A percentile compares a stretch with the other conserved stretches of the same genome.
Evolutionary conservation across 2,888 invertebrate species (phyloP).

Genomic region (Tetragnatha montana): DNA sequence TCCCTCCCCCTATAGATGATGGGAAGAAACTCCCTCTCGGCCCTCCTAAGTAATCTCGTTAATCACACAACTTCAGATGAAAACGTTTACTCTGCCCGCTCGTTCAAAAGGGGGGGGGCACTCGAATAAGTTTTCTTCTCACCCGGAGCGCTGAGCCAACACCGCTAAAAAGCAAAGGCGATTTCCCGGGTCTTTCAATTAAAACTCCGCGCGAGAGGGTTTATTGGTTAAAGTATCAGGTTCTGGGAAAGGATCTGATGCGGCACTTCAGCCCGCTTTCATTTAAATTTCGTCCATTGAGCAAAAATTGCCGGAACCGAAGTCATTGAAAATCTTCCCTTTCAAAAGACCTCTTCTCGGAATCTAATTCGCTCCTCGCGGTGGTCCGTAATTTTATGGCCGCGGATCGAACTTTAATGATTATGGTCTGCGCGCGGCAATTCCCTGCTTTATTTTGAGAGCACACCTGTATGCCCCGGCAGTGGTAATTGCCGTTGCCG

Average conservation of each 20-base stretch:
- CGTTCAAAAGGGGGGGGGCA: too few species aligned
- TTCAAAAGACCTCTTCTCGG: conserved; percentile 4
- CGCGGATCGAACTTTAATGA: conserved; percentile 55
- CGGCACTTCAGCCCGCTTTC: background rate
- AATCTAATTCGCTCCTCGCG: conserved; percentile 28
- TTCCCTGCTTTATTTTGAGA: conserved; percentile 30
- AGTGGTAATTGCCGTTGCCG: conserved; percentile 36
- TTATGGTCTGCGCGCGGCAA: conserved; percentile 22
- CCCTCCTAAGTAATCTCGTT: too few species aligned
- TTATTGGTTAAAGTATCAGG: too few species aligned
- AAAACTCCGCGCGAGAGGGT: background rate
- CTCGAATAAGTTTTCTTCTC: too few species aligned
- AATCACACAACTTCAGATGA: too few species aligned
- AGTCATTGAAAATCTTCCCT: conserved; percentile 28
- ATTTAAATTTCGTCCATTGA: conserved; percentile 24
- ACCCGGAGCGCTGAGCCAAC: too few species aligned
- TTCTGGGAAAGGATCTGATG: too few species aligned
- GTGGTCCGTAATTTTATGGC: conserved; percentile 25
- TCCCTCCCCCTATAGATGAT: too few species aligned
- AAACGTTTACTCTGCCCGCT: too few species aligned
- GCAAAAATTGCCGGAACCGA: conserved; percentile 29
- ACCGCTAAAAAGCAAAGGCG: too few species aligned
- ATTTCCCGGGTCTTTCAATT: background rate
- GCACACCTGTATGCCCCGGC: conserved; percentile 43
- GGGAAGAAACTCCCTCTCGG: too few species aligned